Percentiles rank a stretch among this genome's conserved stretches.
Evolutionary conservation across 23 tunicate genomes (phyloP).

Genomic region (Clavelina lepadiformis): DNA sequence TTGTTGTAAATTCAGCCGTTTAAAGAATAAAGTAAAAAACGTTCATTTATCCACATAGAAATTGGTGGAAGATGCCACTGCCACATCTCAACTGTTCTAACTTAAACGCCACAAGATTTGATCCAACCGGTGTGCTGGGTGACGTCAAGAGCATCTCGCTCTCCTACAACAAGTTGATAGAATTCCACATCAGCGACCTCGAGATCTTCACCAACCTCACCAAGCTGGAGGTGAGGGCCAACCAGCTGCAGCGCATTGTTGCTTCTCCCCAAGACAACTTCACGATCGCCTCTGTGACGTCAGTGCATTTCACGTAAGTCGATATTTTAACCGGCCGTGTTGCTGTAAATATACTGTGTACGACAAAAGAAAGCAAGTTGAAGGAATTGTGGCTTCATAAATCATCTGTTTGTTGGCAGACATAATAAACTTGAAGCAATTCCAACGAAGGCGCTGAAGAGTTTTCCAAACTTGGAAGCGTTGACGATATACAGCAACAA

Average conservation of each 20-base stretch:
- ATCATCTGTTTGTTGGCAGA: constrained; percentile 32
- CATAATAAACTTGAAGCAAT: constrained; percentile 26
- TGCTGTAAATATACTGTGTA: too few species aligned
- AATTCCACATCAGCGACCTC: constrained; percentile 52
- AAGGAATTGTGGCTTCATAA: too few species aligned
- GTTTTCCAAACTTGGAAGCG: constrained; percentile 46
- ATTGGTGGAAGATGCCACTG: constrained; percentile 40
- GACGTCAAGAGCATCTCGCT: constrained; percentile 51
- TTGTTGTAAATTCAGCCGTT: too few species aligned
- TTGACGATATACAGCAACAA: constrained; percentile 34
- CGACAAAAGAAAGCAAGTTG: too few species aligned
- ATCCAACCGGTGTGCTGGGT: constrained; percentile 23
- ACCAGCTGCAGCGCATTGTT: constrained; percentile 23
- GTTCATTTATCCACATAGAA: too few species aligned
- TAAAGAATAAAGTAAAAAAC: too few species aligned
- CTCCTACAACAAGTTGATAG: constrained; percentile 48
- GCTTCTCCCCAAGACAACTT: constrained; percentile 21
- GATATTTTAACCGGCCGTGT: too few species aligned
- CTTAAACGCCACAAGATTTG: constrained; percentile 16
- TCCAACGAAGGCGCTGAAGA: constrained; percentile 55
- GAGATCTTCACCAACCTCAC: constrained; percentile 9
- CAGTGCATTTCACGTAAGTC: constrained; percentile 47
- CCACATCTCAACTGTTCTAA: constrained; percentile 67
- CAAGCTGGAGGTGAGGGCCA: constrained; percentile 31
- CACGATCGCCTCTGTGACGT: not conserved